Base-by-base conservation (phyloP, 1,140 invertebrate species). In the Triops cancriformis region DNA sequence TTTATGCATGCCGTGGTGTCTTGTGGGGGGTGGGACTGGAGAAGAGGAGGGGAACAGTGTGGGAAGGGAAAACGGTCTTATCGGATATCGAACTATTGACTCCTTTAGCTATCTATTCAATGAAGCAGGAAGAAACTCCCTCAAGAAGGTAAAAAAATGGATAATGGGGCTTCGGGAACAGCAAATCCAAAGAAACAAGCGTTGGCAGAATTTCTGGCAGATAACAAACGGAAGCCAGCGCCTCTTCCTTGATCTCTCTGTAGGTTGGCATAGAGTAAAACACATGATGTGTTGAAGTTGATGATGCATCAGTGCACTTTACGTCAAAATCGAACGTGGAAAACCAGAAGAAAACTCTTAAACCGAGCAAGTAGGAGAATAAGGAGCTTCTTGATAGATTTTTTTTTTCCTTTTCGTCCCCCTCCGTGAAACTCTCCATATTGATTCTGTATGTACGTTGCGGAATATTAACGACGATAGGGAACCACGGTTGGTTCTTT, bases 31-130 rank as follows among this genome's bases (percentile, higher is more conserved):
- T 4, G 31, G 31, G 31, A 7, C 7, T 37, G 31, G 7, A 37
- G 31, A 37, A 37, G 2, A 37, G 31, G 31, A 7, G 2, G 51
- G 23, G 51, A 5, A 5, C 5, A 64, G 10, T 64, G 23, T 23
- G 51, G 51, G 51, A 23, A 64, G 51, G n/a, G 14, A 64, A 64
- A 18, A 9, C 18, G 31, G 31, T 23, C 51, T 64, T 64, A 64
- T 64, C 51, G 51, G 23, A 64, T 64, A 64, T 64, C 51, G 51
- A 64, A 64, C 51, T 64, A 64, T 64, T 64, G 51, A 64, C 51
- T 64, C 23, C 51, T 64, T 23, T 64, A 64, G 10, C 6, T 64
- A 64, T 64, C 51, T 64, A 64, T 23, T 18, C 51, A 64, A 64
- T 64, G 51, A 64, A 64, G 51, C n/a, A 23, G 23, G 10, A 18